Evolutionary conservation across 1,140 invertebrate species (phyloP), one percentile per base, ranked within the genome.

Genomic region (Polyergus mexicanus): DNA sequence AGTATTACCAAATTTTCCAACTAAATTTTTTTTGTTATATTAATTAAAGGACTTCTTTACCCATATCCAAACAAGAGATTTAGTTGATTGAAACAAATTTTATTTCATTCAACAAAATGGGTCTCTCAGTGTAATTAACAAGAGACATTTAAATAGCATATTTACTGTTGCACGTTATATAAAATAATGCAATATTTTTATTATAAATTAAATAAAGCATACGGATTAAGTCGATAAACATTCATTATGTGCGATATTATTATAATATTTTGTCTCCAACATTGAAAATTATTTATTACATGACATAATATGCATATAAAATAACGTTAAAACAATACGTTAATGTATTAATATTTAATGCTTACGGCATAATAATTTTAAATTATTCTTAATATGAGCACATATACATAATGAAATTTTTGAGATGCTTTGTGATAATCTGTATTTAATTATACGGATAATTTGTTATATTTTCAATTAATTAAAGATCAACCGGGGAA

Each of bases 401-500:
- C 41, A 63, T 3, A 10, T 35, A 41, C 35, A n/a, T 19, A 25
- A 28, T 16, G 5, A 54, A 68, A 10, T 75, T 80, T 86, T 72
- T 11, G 13, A 0, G 3, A 47, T 11, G 8, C 58, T 58, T 25
- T 58, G 32, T 35, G 4, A 6, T 65, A 58, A 78, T 56, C 56
- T 56, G 47, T 58, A 88, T 83, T 56, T 38, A 72, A 44, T 41
- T 41, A 28, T 5, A 56, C 58, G 16, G 77, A 75, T 85, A 72
- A 85, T 83, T 66, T 56, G 75, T 87, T 84, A 58, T 62, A 51
- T 51, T n/a, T n/a, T n/a, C 16, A 1, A 69, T 56, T 87, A 86
- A 83, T 85, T 81, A 80, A 87, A 66, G 66, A 89, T 81, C 58
- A 60, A 62, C 4, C 54, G n/a, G 47, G 19, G 69, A 77, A 51